These are phyloP conservation scores for Alethe castanea DNA, from an alignment of 2,113 vertebrate genomes.

Conservation along the genomic window DNA sequence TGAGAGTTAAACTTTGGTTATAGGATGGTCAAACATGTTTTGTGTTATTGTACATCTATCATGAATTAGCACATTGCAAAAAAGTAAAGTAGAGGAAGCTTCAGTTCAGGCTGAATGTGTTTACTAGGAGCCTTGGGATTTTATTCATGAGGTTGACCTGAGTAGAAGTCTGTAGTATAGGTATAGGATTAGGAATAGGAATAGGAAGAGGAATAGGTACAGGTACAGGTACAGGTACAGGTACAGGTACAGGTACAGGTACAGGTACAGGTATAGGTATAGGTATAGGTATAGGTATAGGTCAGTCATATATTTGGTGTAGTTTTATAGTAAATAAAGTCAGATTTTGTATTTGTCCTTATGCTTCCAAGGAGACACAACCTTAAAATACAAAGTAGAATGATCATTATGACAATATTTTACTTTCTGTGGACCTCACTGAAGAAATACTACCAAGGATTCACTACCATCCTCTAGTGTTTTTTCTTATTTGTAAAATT, in stretches of 20 bases:
- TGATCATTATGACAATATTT: neutral
- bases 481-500: neutral
- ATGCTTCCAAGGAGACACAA: neutral
- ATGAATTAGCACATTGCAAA: neutral
- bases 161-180: neutral
- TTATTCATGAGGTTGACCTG: neutral
- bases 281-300: too few species aligned
- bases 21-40: neutral
- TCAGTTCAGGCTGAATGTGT: neutral
- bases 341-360: neutral
- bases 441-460: neutral
- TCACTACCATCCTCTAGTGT: neutral
- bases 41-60: neutral
- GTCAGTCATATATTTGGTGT: neutral
- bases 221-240: too few species aligned
- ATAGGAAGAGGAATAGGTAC: too few species aligned
- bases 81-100: neutral
- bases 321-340: neutral
- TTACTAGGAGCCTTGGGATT: neutral
- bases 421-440: neutral
- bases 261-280: too few species aligned
- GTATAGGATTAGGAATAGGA: too few species aligned
- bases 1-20: neutral
- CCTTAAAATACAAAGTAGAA: neutral
- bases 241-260: too few species aligned